phyloP scores from a whole-genome alignment of 2,113 vertebrate genomes.

The Falcunculus frontatus region DNA sequence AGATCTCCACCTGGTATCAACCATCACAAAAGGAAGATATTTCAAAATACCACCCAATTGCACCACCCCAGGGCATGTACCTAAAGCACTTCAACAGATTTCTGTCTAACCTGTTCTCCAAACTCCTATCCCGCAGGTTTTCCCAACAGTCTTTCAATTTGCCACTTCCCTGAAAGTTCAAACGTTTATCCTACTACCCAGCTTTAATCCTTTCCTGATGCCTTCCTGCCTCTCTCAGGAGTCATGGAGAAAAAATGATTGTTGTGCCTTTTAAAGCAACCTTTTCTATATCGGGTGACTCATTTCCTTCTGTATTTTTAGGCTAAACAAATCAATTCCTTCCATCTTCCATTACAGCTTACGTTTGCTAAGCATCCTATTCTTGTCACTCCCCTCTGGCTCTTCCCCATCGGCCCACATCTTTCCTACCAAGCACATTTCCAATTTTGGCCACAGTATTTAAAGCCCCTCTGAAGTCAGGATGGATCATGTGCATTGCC shows the following conservation, averaged over 20 bases:
- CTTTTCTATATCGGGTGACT: neutral
- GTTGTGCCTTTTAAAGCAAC: neutral
- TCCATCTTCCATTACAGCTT: neutral
- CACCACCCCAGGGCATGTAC: neutral
- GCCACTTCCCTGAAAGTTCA: neutral
- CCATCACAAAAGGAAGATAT: neutral
- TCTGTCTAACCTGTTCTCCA: neutral
- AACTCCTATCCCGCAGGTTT: neutral
- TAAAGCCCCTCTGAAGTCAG: neutral
- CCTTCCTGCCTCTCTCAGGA: neutral
- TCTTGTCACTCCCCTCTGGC: neutral
- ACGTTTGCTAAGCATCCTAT: neutral
- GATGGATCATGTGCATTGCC: neutral
- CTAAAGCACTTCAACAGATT: neutral
- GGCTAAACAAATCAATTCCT: conserved; percentile 28
- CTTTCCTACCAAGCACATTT: neutral
- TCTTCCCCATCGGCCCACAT: neutral
- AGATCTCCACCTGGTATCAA: neutral
- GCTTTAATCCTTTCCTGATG: neutral
- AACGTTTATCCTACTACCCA: neutral
- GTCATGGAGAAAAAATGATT: rapidly evolving
- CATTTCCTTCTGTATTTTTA: neutral
- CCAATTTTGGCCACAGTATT: neutral
- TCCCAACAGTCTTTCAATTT: neutral
- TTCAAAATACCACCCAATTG: neutral